Evolutionary conservation across 2,113 vertebrate species (phyloP).

Genomic region (Pao palembangensis): DNA sequence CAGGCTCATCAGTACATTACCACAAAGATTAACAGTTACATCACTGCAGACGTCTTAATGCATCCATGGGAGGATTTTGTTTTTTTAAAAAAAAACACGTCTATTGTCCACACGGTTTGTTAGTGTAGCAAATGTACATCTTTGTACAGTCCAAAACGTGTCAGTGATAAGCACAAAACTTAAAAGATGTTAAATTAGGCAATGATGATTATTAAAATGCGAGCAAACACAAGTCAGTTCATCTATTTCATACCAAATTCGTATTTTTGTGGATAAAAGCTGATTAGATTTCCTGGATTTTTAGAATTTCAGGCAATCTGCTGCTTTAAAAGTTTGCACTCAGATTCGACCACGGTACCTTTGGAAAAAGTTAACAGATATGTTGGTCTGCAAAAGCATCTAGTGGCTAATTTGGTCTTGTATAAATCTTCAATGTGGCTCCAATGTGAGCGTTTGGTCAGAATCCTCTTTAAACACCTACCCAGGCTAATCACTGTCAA

Average conservation of each 20-base stretch:
- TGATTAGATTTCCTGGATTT: too few relatives aligned
- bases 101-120: constrained; percentile 18
- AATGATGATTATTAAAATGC: neutral
- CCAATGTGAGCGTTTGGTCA: constrained; percentile 56
- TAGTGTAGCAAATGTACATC: constrained; percentile 39
- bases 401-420: neutral
- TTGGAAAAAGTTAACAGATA: too few relatives aligned
- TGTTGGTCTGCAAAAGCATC: too few relatives aligned
- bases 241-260: too few relatives aligned
- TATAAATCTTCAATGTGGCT: constrained; percentile 13
- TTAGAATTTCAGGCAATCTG: too few relatives aligned
- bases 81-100: constrained; percentile 24
- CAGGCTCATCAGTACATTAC: constrained; percentile 43
- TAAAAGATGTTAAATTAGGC: constrained; percentile 20
- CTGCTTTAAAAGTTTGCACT: too few relatives aligned
- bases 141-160: constrained; percentile 41
- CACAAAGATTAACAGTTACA: constrained; percentile 42
- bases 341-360: too few relatives aligned
- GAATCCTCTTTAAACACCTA: constrained; percentile 33
- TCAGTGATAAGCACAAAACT: neutral
- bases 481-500: constrained; percentile 29
- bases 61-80: constrained; percentile 49
- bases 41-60: constrained; percentile 44
- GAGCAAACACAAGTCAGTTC: too few relatives aligned
- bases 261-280: too few relatives aligned